Percentiles rank a stretch among this genome's conserved stretches.
phyloP scores from a whole-genome alignment of 2,113 vertebrate species.

The Natator depressus region DNA sequence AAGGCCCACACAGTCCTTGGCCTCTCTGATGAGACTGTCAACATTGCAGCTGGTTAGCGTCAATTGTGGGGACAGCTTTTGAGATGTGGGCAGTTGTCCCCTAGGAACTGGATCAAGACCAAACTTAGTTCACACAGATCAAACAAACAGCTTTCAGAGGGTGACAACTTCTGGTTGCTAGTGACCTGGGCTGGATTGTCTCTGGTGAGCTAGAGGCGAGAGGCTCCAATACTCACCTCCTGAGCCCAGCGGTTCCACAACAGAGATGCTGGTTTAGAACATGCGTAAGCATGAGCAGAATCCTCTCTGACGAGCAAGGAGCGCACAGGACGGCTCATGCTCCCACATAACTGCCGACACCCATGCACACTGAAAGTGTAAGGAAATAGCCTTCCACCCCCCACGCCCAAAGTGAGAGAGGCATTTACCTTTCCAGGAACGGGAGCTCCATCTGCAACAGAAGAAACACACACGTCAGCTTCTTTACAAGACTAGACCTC shows the following conservation, averaged over 20 bases:
- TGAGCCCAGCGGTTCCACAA: neutral
- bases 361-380: neutral
- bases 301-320: neutral
- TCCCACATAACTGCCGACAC: neutral
- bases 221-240: neutral
- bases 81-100: neutral
- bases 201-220: neutral
- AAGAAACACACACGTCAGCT: slow-evolving; percentile 64
- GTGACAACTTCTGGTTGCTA: rapidly evolving
- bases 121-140: neutral
- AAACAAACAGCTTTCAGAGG: neutral
- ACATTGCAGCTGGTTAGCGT: neutral
- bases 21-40: neutral
- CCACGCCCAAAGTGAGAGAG: slow-evolving; percentile 17
- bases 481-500: neutral
- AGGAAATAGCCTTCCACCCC: neutral
- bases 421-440: slow-evolving; percentile 82
- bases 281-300: neutral
- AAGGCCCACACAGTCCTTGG: neutral
- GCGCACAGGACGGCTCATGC: neutral
- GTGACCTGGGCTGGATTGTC: neutral
- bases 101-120: neutral
- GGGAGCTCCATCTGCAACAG: slow-evolving; percentile 89
- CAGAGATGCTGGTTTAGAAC: neutral
- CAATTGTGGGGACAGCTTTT: rapidly evolving